A percentile compares a stretch with the other conserved stretches of the same genome.
phyloP scores from a whole-genome alignment of 2,797 vertebrate species.

The Aselliscus stoliczkanus region DNA sequence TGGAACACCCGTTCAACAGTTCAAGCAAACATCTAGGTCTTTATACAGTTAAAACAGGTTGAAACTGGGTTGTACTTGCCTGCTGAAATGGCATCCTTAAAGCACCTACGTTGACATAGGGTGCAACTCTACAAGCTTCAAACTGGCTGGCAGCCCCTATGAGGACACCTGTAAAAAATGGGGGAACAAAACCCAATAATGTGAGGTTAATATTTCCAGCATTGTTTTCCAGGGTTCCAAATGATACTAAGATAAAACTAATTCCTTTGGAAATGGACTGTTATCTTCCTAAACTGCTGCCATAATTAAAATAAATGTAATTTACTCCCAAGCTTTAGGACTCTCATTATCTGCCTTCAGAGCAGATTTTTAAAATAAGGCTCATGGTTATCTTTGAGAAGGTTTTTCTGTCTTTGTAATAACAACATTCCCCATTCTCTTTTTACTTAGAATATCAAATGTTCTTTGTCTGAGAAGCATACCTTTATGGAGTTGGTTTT shows the following conservation, averaged over 20 bases:
- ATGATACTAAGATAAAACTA: not conserved
- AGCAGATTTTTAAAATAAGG: slow-evolving; percentile 40
- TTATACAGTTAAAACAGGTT: slow-evolving; percentile 11
- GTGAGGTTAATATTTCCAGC: not conserved
- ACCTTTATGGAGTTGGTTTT: slow-evolving; percentile 99
- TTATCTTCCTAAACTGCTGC: slow-evolving; percentile 15
- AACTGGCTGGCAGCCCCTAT: slow-evolving; percentile 98
- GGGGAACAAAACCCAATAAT: slow-evolving; percentile 11
- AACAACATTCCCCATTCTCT: not conserved
- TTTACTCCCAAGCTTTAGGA: not conserved
- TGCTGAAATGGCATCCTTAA: slow-evolving; percentile 99
- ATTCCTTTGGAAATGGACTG: not conserved
- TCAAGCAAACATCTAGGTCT: not conserved
- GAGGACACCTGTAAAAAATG: slow-evolving; percentile 88
- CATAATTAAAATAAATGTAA: slow-evolving; percentile 20
- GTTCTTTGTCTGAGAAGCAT: slow-evolving; percentile 57
- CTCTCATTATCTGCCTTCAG: not conserved
- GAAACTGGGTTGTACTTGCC: slow-evolving; percentile 85
- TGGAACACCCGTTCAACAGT: not conserved
- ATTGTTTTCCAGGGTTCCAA: not conserved
- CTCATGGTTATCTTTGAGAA: not conserved
- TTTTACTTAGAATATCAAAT: slow-evolving; percentile 26
- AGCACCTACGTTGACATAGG: slow-evolving; percentile 98
- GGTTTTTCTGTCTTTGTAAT: not conserved
- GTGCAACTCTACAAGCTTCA: slow-evolving; percentile 97